Evolutionary conservation across 2,888 invertebrate genomes (phyloP), one percentile per base, ranked within the genome.

Genomic region (Pyrochroa serraticornis): DNA sequence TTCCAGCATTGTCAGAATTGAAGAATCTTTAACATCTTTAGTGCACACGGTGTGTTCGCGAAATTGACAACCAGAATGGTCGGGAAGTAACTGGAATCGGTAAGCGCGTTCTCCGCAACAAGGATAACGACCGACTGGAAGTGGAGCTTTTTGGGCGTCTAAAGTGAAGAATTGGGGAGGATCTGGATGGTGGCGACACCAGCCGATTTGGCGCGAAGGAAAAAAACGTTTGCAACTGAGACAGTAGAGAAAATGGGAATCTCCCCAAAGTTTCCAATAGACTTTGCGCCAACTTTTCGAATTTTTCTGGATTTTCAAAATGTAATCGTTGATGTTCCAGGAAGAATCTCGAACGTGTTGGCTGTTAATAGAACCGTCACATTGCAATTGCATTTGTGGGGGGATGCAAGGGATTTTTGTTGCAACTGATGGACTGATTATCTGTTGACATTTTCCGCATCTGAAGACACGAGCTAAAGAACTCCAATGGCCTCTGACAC

Each of bases 181-280:
- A 72, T 92, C 90, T n/a, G 88, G 86, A 80, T 93, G 93, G 75
- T 87, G 89, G 6, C 88, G 86, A 69, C 93, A 93, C 90, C 91
- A 92, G 62, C 87, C 86, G 82, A 91, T 88, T 82, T 90, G 82
- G 73, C 89, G 87, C 1, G 87, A 85, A 0, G 92, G 90, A 73
- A 92, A 93, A 75, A 86, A 87, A 33, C 83, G 85, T 71, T 91
- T 90, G 73, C 95, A 95, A 1, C 86, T 84, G 43, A 86, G 85
- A 73, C 97, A 97, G 57, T 86, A 86, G 14, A 96, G 81, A 79
- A 89, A 93, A 79, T 97, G 96, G 63, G 93, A 89, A 71, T 91
- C 90, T 0, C 93, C 93, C 96, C 96, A 96, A 42, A 96, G 80
- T 38, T 91, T 85, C 97, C 97, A 97, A 79, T 96, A 97, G 1